Base-by-base conservation (phyloP, 2,113 vertebrate species). In the Myiozetetes cayanensis region DNA sequence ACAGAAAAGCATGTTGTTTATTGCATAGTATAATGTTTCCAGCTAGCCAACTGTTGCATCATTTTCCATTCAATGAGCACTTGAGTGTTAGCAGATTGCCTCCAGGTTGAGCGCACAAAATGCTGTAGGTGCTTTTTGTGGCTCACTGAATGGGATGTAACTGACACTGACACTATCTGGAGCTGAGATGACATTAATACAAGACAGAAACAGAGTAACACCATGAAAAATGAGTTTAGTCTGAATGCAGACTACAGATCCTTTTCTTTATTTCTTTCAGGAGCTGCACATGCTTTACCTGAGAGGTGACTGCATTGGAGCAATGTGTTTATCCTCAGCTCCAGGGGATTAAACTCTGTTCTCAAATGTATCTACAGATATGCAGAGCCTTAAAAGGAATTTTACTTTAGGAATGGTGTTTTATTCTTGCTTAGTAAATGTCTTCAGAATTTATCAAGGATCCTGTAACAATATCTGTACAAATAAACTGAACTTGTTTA, bases 61-160 rank as follows among this genome's bases (percentile, higher is more conserved):
- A 84, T 96, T 97, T 97, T 96, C 94, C 96, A 92, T 96, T 96
- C 95, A 92, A 72, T 91, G 87, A 95, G 27, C 87, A 81, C 85
- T 87, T 93, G 94, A 97, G 80, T 85, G 89, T 76, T 89, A 96
- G 85, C 92, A 96, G 96, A 94, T 95, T 97, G 91, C 92, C 93
- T 96, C 85, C 58, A 94, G 95, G 92, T 63, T 95, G 93, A 96
- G 44, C 28, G 87, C 92, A 94, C 92, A 96, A 94, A 96, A 90
- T 94, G 94, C 93, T 94, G 67, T 68, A 89, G 95, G 91, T 95
- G 71, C 15, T 94, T 96, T 96, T 85, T 85, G 94, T 95, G 87
- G 92, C 85, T 96, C 94, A 92, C 58, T 97, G 96, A 89, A 95
- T 82, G 62, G 91, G 92, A 87, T 35, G 83, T 74, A 90, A 82